phyloP scores from a whole-genome alignment of 2,888 invertebrate species.

The Apodemia mormo region DNA sequence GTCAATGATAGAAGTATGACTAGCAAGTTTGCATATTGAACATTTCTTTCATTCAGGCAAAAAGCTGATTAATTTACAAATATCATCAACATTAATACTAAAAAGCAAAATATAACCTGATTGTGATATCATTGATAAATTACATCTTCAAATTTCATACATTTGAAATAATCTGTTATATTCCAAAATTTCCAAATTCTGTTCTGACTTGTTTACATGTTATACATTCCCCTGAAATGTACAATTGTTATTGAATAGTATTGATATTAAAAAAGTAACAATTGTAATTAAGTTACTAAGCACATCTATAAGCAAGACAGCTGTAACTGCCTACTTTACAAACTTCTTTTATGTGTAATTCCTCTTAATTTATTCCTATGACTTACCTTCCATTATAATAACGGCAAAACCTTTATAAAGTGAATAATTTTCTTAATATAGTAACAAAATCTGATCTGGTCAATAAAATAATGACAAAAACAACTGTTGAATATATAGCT shows the following conservation, averaged over 20 bases:
- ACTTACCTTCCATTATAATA: neutral
- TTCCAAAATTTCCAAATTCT: neutral
- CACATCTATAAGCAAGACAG: neutral
- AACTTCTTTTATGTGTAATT: neutral
- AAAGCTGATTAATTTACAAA: neutral
- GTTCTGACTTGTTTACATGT: slow-evolving; percentile 1
- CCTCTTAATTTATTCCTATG: neutral
- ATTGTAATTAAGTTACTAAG: neutral
- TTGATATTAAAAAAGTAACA: neutral
- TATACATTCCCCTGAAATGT: neutral
- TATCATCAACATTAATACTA: neutral
- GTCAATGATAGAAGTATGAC: too few species aligned
- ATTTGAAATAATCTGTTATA: neutral
- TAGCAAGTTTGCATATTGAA: neutral
- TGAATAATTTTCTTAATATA: neutral
- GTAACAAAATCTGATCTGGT: neutral
- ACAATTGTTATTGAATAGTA: neutral
- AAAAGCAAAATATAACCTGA: slow-evolving; percentile 8
- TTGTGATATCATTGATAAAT: slow-evolving; percentile 12
- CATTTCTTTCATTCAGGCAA: neutral
- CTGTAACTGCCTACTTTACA: too few species aligned
- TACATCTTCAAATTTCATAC: slow-evolving; percentile 6
- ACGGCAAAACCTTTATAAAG: neutral
- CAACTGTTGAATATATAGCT: neutral
- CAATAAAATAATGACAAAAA: neutral